Evolutionary conservation across 1,140 invertebrate genomes (phyloP).

Genomic region (Phenacoccus solenopsis): DNA sequence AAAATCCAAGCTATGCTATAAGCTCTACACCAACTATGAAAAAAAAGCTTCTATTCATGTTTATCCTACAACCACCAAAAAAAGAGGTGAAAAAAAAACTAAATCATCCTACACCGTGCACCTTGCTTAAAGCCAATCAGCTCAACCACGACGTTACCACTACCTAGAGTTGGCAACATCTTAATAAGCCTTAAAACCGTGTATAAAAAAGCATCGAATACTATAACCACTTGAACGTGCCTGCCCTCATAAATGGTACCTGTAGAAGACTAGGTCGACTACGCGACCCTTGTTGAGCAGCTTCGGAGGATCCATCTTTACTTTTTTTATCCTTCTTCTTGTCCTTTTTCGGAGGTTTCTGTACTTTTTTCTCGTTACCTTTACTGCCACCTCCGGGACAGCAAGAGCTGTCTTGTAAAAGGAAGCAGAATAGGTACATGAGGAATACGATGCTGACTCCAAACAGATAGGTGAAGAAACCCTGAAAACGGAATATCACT

Average conservation of each 20-base stretch:
- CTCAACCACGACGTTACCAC: neutral
- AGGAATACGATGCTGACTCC: constrained; percentile 88
- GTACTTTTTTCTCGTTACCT: constrained; percentile 26
- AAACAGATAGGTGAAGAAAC: constrained; percentile 95
- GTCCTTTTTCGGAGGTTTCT: constrained; percentile 26
- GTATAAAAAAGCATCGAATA: too few species aligned
- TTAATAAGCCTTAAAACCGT: too few species aligned
- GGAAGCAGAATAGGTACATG: constrained; percentile 90
- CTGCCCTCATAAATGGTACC: too few species aligned
- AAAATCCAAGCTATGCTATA: too few species aligned
- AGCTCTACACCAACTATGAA: too few species aligned
- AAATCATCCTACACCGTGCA: neutral
- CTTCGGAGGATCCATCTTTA: constrained; percentile 20
- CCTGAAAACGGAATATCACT: constrained; percentile 42
- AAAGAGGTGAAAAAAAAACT: too few species aligned
- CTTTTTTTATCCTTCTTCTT: constrained; percentile 24
- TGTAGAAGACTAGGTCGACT: neutral
- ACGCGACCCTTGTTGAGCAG: constrained; percentile 18
- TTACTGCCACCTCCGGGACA: constrained; percentile 44
- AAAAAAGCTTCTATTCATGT: too few species aligned
- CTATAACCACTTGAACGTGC: too few species aligned
- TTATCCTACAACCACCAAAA: too few species aligned
- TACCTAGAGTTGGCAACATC: neutral
- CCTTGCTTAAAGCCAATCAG: neutral
- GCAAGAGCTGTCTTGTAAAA: constrained; percentile 80